phyloP scores from a whole-genome alignment of 2,888 invertebrate genomes.

The Hartigia nigra region DNA sequence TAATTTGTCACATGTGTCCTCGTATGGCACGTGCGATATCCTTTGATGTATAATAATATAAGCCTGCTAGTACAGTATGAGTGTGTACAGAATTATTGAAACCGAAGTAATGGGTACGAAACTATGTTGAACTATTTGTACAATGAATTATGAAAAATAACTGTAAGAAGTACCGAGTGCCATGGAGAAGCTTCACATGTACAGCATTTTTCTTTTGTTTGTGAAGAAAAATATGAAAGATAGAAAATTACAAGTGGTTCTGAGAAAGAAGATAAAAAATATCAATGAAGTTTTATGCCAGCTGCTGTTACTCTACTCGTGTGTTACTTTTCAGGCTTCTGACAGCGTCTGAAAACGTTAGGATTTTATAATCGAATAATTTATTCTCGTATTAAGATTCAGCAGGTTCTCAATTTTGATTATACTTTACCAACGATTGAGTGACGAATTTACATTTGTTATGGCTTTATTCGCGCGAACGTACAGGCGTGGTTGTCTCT shows the following conservation, averaged over 20 bases:
- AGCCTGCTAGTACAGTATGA: background rate
- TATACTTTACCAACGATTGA: background rate
- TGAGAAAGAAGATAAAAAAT: background rate
- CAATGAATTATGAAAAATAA: background rate
- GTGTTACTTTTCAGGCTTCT: background rate
- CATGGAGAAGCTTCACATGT: background rate
- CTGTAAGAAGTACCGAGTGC: background rate
- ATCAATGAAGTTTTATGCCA: background rate
- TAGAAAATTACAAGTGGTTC: background rate
- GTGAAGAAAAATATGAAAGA: too few relatives aligned
- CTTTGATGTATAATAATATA: background rate
- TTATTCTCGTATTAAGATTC: background rate
- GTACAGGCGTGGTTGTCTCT: background rate
- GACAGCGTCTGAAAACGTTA: background rate
- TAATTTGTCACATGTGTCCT: background rate
- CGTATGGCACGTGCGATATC: background rate
- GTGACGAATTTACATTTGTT: background rate
- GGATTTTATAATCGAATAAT: background rate
- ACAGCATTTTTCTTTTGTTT: too few relatives aligned
- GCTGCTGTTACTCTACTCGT: background rate
- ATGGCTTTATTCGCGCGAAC: background rate
- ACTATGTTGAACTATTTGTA: background rate
- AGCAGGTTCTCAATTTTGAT: background rate
- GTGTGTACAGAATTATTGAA: background rate
- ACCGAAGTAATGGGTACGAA: background rate